Evolutionary conservation across 2,797 vertebrate species (phyloP), one percentile per base, ranked within the genome.

Genomic region (Fistularia tabacaria): DNA sequence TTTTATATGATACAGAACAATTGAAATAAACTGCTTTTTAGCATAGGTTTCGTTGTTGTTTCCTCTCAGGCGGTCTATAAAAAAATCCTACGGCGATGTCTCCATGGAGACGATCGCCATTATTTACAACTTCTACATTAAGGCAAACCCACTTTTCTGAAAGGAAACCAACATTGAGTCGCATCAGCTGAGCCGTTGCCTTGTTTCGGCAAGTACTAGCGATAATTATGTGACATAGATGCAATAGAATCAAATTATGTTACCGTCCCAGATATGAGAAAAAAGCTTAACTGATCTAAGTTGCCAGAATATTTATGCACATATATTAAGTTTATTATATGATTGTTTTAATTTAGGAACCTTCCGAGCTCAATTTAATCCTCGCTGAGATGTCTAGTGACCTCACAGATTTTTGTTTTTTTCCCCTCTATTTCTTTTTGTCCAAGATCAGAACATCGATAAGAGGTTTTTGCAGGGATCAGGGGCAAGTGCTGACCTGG

Each of bases 61-160:
- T 58, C 50, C 36, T 51, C 8, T 36, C 8, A 47, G 52, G 54
- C 9, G 1, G 39, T 68, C 38, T 61, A 55, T 51, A 52, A 56
- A 62, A 62, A 55, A 62, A 62, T 53, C 45, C 0, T 14, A 6
- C 3, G 38, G n/a, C 13, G 45, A 52, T 7, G 62, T 41, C 4
- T 61, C 51, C 40, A 36, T 46, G 47, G 25, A 68, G 50, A 56
- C 51, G 42, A 47, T 41, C 44, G 54, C 9, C 46, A 4, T 49
- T 60, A 71, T 73, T 67, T 74, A 77, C 74, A 68, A 63, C 47
- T 7, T 52, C 46, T 63, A 47, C 47, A 67, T 79, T 85, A 88
- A 89, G 82, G 85, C 85, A 74, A 76, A 61, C 61, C 51, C 62
- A 59, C 66, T 66, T 71, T 61, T 69, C 56, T 50, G 46, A 56